Percentiles rank a stretch among this genome's conserved stretches.
These are phyloP conservation scores for Lepetodrilus schrolli DNA, from an alignment of 2,888 invertebrate species.

Conservation along the genomic window DNA sequence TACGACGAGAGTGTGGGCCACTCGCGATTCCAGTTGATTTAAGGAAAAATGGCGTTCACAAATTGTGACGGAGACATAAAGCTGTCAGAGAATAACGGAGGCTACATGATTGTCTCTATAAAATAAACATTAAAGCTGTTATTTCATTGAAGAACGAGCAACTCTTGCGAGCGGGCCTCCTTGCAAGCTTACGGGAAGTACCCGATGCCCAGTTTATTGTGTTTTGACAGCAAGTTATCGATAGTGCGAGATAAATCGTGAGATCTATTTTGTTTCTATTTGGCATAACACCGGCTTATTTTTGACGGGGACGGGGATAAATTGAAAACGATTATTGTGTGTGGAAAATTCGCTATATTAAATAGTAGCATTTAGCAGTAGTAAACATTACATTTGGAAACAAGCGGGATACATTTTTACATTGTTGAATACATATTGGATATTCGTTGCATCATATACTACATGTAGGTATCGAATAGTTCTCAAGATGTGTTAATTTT, in stretches of 20 bases:
- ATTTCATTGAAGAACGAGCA: conserved; percentile 23
- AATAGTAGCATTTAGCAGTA: neutral
- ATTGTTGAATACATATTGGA: no score
- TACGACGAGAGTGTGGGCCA: neutral
- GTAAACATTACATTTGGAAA: neutral
- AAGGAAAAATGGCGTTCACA: conserved; percentile 31
- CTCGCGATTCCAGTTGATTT: conserved; percentile 21
- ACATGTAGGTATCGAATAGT: no score
- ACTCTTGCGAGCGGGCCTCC: neutral
- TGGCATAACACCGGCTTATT: no score
- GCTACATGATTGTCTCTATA: conserved; percentile 34
- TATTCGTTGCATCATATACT: no score
- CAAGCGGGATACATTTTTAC: neutral
- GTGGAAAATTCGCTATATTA: no score
- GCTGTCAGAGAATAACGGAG: conserved; percentile 28
- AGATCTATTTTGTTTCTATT: no score
- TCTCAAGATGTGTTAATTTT: no score
- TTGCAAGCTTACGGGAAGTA: neutral
- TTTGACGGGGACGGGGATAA: no score
- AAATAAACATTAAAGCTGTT: conserved; percentile 33
- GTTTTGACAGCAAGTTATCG: conserved; percentile 18
- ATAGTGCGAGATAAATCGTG: no score
- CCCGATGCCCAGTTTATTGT: conserved; percentile 3
- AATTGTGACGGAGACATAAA: conserved; percentile 29
- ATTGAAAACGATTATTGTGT: no score